Evolutionary conservation across 2,113 vertebrate genomes (phyloP).

Genomic region (Ameiurus melas): DNA sequence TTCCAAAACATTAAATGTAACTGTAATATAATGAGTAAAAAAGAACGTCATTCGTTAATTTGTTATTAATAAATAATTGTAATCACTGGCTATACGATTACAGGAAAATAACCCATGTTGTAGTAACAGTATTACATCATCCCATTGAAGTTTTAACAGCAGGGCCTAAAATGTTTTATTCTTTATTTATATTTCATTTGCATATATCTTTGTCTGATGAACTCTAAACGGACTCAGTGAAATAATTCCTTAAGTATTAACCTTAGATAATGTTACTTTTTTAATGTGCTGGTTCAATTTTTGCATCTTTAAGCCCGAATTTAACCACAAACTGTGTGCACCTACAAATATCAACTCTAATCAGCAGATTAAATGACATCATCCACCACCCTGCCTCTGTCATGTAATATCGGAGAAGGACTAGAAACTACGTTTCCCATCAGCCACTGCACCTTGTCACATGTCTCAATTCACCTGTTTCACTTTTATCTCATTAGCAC

Average conservation of each 20-base stretch:
- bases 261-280: not conserved
- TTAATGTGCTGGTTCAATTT: not conserved
- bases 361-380: not conserved
- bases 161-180: not conserved
- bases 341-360: not conserved
- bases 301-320: not conserved
- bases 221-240: too few species aligned
- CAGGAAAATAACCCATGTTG: not conserved
- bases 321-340: not conserved
- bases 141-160: not conserved
- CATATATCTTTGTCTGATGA: not conserved
- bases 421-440: too few species aligned
- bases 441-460: too few species aligned
- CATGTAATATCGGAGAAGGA: too few species aligned
- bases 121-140: not conserved
- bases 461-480: too few species aligned
- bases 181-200: not conserved
- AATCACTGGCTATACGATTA: not conserved
- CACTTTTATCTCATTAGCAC: too few species aligned
- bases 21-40: not conserved
- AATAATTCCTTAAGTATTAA: not conserved
- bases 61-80: not conserved
- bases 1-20: not conserved
- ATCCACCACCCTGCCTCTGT: not conserved
- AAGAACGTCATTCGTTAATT: not conserved